Base-by-base conservation (phyloP, 2,113 vertebrate genomes). In the Engystomops pustulosus region DNA sequence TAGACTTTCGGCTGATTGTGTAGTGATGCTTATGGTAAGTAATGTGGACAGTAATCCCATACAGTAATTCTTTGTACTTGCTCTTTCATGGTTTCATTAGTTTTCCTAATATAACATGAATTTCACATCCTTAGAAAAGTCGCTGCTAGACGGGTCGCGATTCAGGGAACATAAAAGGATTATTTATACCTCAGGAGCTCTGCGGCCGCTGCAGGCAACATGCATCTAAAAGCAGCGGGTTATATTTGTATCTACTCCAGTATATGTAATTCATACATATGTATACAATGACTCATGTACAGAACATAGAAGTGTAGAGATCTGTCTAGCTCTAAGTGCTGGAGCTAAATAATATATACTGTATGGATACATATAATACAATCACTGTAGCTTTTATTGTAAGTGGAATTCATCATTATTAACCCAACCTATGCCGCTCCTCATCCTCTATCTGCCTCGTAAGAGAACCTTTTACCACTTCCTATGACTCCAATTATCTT, bases 161-260 rank as follows among this genome's bases (percentile, higher is more conserved):
- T 32, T 30, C 60, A 32, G 60, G 60, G 60, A 32, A 32, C 23
- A 65, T 65, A 65, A 65, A 65, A 65, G 60, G 60, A 65, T 65
- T 65, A 32, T 32, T 65, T 65, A 15, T 65, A 32, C 30, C 12
- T 65, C 60, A 65, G 8, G 14, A 65, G 60, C 60, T 65, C 27
- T 32, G 27, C 27, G 17, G 6, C 27, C 60, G 27, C 60, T 30
- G 27, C 60, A 65, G 60, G 60, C 60, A 32, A 32, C 14, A 1
- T 17, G 60, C 14, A 65, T 62, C 58, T 30, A 60, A 60, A 6
- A 62, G 58, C 11, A 17, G 55, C 2, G 58, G 2, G 53, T 30
- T 62, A 27, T 30, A 62, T 30, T 62, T 62, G 30, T 14, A 62
- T 30, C 58, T 60, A 25, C 27, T 25, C 23, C 55, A 60, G 9